A percentile compares a stretch with the other conserved stretches of the same genome.
phyloP scores from a whole-genome alignment of 2,888 invertebrate species.

The Nomada goodeniana region DNA sequence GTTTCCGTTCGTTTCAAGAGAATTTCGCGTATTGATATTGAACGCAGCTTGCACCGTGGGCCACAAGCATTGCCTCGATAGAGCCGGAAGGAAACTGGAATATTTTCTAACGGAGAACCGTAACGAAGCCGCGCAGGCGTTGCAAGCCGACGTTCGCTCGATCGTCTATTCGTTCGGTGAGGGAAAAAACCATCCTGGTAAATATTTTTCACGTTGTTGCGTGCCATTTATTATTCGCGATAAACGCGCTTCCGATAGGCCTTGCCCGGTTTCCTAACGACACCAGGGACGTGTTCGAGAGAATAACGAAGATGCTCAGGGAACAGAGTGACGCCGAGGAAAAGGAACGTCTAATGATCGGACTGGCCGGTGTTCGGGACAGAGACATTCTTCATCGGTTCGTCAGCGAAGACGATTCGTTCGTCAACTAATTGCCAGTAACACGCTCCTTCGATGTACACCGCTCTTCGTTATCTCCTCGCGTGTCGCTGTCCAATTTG shows the following conservation, averaged over 20 bases:
- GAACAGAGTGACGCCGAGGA: constrained; percentile 65
- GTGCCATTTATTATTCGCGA: constrained; percentile 37
- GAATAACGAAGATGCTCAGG: constrained; percentile 61
- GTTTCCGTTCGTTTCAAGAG: constrained; percentile 56
- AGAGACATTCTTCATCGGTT: constrained; percentile 61
- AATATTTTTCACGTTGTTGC: constrained; percentile 16
- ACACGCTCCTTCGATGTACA: constrained; percentile 14
- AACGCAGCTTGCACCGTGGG: constrained; percentile 69
- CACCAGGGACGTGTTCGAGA: constrained; percentile 50
- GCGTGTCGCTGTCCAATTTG: constrained; percentile 38
- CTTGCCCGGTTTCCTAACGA: constrained; percentile 31
- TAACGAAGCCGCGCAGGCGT: constrained; percentile 19
- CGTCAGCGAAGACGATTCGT: constrained; percentile 16
- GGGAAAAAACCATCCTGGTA: constrained; percentile 22
- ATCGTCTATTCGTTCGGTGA: constrained; percentile 69
- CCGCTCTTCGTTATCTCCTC: constrained; percentile 22
- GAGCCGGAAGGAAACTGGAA: constrained; percentile 51
- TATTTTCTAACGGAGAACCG: constrained; percentile 1
- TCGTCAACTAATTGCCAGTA: constrained; percentile 12
- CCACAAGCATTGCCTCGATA: constrained; percentile 63
- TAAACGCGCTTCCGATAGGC: constrained; percentile 19
- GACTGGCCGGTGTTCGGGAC: constrained; percentile 62
- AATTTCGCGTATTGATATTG: constrained; percentile 65
- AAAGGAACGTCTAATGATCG: constrained; percentile 66
- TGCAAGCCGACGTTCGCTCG: constrained; percentile 65